Percentiles rank a stretch among this genome's conserved stretches.
phyloP scores from a whole-genome alignment of 1,140 invertebrate genomes.

The Ceratosolen solmsi region DNA sequence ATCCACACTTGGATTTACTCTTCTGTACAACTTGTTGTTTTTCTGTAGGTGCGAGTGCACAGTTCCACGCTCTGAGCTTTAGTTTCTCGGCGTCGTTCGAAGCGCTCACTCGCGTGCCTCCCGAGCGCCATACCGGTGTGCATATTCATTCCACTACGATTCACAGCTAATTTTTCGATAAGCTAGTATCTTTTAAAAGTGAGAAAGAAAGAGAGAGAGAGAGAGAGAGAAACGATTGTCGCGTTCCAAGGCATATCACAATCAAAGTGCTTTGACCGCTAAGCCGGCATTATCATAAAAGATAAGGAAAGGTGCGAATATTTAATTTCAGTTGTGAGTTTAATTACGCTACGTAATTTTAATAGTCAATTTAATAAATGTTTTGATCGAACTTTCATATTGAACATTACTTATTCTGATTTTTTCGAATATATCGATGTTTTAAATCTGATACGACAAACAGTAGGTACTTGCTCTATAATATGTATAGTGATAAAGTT shows the following conservation, averaged over 20 bases:
- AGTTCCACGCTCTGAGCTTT: background rate
- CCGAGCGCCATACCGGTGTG: background rate
- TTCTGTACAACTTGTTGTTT: background rate
- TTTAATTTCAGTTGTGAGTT: too few relatives aligned
- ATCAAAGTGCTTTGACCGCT: background rate
- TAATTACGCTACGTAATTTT: too few relatives aligned
- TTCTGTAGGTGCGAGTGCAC: background rate
- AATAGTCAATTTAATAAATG: too few relatives aligned
- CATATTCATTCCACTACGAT: background rate
- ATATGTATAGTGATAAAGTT: too few relatives aligned
- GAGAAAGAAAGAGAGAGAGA: background rate
- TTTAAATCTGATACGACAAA: too few relatives aligned
- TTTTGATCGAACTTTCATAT: too few relatives aligned
- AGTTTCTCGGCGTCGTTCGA: slow-evolving; percentile 36
- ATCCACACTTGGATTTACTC: background rate
- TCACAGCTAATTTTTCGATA: background rate
- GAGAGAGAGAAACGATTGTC: background rate
- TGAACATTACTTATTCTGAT: too few relatives aligned
- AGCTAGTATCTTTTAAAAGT: background rate
- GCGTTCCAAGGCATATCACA: background rate
- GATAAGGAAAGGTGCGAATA: background rate
- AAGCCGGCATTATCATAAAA: background rate
- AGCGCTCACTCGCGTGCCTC: slow-evolving; percentile 13
- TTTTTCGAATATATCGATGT: too few relatives aligned
- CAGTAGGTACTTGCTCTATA: too few relatives aligned